Conservation (phyloP, 2,888 invertebrate genomes). For the Schrankia costaestrigalis region DNA sequence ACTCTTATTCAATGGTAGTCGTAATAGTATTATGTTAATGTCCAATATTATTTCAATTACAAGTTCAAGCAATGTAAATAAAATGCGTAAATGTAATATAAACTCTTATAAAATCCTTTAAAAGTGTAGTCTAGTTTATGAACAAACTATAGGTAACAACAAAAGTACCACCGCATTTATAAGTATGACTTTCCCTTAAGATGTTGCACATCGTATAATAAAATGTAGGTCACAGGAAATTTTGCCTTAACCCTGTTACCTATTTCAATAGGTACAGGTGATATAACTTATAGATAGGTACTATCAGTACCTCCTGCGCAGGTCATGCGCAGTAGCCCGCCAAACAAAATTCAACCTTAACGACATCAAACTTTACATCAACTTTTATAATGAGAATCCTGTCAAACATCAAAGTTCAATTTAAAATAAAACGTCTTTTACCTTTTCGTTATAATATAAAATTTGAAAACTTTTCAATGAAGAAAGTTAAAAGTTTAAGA, state of each 20-base stretch:
- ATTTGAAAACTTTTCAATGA: background rate
- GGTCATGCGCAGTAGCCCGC: conserved; percentile 58
- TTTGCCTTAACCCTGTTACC: conserved; percentile 44
- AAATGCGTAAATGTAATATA: too few relatives aligned
- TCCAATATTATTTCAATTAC: too few relatives aligned
- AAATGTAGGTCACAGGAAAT: conserved; percentile 65
- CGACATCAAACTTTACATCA: conserved; percentile 39
- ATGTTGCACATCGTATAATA: conserved; percentile 33
- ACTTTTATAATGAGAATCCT: conserved; percentile 43
- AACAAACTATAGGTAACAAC: background rate
- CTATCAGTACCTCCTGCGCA: conserved; percentile 62
- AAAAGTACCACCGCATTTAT: conserved; percentile 21
- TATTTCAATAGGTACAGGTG: conserved; percentile 36
- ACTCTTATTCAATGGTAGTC: too few relatives aligned
- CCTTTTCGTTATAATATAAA: background rate
- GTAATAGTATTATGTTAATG: too few relatives aligned
- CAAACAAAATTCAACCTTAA: conserved; percentile 43
- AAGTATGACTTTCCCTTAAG: conserved; percentile 35
- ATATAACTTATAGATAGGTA: conserved; percentile 34
- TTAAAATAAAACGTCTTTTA: conserved; percentile 11
- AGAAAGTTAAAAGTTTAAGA: conserved; percentile 1
- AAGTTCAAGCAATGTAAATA: too few relatives aligned
- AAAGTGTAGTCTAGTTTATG: too few relatives aligned
- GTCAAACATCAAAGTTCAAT: conserved; percentile 30
- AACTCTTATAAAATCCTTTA: too few relatives aligned